Evolutionary conservation across 2,888 invertebrate species (phyloP).

Genomic region (Diarsia mendica): DNA sequence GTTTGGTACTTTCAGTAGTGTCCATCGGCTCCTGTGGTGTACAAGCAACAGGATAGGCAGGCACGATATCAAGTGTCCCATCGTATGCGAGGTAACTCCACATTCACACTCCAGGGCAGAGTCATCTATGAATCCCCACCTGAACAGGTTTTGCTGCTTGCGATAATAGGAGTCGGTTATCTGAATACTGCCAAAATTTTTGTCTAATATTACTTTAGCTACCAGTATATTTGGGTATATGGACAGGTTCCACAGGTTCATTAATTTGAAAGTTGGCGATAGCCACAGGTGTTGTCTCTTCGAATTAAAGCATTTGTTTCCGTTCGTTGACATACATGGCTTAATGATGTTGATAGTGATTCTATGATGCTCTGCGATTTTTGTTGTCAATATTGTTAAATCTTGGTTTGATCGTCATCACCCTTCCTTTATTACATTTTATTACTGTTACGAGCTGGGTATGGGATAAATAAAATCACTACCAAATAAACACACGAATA

Average conservation of each 20-base stretch:
- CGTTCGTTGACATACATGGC: conserved; percentile 15
- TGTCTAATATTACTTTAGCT: not conserved
- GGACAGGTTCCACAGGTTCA: conserved; percentile 8
- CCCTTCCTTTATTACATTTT: not conserved
- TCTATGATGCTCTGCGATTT: not conserved
- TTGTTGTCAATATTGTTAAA: not conserved
- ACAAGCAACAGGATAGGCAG: too few relatives aligned
- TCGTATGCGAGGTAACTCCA: too few relatives aligned
- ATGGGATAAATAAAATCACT: too few relatives aligned
- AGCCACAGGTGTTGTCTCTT: conserved; percentile 4
- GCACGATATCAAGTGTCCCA: too few relatives aligned
- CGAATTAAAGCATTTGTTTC: conserved; percentile 1
- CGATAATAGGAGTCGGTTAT: not conserved
- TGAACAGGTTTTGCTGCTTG: too few relatives aligned
- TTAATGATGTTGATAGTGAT: conserved; percentile 5
- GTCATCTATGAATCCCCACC: too few relatives aligned
- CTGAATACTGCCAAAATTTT: not conserved
- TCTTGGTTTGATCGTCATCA: not conserved
- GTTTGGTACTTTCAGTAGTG: too few relatives aligned
- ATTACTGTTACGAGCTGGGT: too few relatives aligned
- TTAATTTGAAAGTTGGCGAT: conserved; percentile 22
- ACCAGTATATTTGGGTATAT: not conserved
- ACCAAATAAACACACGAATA: too few relatives aligned
- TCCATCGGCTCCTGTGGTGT: too few relatives aligned
- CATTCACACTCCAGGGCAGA: too few relatives aligned